Base-by-base conservation (phyloP, 1,140 invertebrate genomes). In the Microplitis mediator region DNA sequence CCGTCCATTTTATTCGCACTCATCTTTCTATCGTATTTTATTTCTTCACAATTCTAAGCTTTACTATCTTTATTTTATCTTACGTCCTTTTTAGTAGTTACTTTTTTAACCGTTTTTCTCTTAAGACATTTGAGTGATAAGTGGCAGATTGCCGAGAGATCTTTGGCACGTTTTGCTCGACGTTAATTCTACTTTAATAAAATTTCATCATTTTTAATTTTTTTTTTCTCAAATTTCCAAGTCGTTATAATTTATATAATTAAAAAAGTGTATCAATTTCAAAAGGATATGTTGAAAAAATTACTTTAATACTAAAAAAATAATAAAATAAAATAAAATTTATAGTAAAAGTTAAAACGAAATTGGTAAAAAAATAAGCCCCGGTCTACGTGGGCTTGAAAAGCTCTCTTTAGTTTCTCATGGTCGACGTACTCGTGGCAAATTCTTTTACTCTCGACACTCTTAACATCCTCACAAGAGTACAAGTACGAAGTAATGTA, bases 1-100 rank as follows among this genome's bases (percentile, higher is more conserved):
- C 52, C 60, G 34, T 69, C 58, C 58, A 35, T 63, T 68, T 63
- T 3, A 36, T 36, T 16, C 52, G n/a, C 50, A 67, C 65, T 66
- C 54, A 34, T 61, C 39, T 67, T 50, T 34, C 50, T n/a, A 35
- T 34, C 23, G 6, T 54, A 39, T 63, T 68, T 51, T 56, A 51
- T 31, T 39, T 54, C 23, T 58, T 45, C 34, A 61, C 36, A 23
- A 31, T 16, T 50, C 56, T 23, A 23, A 58, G 39, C 3, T 31
- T 16, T 58, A 16, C 56, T 58, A 58, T 58, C 56, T 58, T 23
- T 23, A 54, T 34, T 54, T 35, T 31, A 32, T 67, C 23, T 32
- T 35, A 6, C 56, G 13, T 50, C 4, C 39, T 61, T 61, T 39
- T 45, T 70, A 13, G 60, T 45, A 32, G 4, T 35, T n/a, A n/a